Percentiles rank a stretch among this genome's conserved stretches.
Evolutionary conservation across 2,113 vertebrate genomes (phyloP).

Genomic region (Oenanthe oenanthe): DNA sequence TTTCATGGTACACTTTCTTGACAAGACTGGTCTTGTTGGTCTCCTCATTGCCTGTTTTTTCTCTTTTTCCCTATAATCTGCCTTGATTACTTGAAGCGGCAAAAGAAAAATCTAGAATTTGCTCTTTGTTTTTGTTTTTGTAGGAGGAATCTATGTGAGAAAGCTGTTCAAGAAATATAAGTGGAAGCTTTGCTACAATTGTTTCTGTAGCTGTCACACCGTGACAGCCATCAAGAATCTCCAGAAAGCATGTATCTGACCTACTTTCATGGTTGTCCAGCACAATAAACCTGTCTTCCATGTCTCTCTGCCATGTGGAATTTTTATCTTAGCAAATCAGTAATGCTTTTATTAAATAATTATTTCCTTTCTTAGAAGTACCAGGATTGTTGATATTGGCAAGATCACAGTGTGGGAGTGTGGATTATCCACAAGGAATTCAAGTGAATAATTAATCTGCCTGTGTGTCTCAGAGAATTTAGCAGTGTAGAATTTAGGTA

Average conservation of each 20-base stretch:
- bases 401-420: not conserved
- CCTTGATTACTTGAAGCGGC: slow-evolving; percentile 44
- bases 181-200: slow-evolving; percentile 64
- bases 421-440: not conserved
- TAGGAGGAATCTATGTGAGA: slow-evolving; percentile 51
- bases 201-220: slow-evolving; percentile 51
- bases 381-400: not conserved
- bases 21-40: not conserved
- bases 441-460: not conserved
- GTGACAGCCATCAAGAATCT: slow-evolving; percentile 65
- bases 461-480: not conserved
- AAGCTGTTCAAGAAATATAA: slow-evolving; percentile 73
- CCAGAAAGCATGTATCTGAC: slow-evolving; percentile 68
- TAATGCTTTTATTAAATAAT: slow-evolving; percentile 57
- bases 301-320: slow-evolving; percentile 47
- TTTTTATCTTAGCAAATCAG: slow-evolving; percentile 71
- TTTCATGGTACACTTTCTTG: not conserved
- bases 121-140: slow-evolving; percentile 38
- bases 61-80: slow-evolving; percentile 52
- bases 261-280: slow-evolving; percentile 63
- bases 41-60: not conserved
- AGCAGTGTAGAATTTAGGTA: not conserved
- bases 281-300: slow-evolving; percentile 63
- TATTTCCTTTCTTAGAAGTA: not conserved
- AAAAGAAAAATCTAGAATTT: slow-evolving; percentile 45